Evolutionary conservation across 2,797 vertebrate species (phyloP).

Genomic region (Halcyon badia): DNA sequence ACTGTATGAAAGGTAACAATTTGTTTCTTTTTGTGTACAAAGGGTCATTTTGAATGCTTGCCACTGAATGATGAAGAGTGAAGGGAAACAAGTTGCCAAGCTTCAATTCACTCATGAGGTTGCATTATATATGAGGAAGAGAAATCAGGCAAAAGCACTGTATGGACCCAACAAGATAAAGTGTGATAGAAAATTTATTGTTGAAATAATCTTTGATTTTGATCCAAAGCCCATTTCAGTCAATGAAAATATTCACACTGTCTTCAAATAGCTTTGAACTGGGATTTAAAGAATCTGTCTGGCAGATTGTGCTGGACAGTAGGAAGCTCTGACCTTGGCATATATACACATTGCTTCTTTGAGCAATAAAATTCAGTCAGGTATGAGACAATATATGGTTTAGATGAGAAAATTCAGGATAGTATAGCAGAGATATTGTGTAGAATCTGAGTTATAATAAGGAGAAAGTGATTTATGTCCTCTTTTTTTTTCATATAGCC

Average conservation of each 20-base stretch:
- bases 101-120: not conserved
- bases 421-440: not conserved
- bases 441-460: not conserved
- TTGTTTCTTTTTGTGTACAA: not conserved
- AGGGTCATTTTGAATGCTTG: not conserved
- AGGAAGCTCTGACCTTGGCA: not conserved
- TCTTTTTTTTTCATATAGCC: not conserved
- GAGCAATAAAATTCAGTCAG: not conserved
- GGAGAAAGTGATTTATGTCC: not conserved
- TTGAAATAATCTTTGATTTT: slow-evolving; percentile 16
- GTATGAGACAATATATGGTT: not conserved
- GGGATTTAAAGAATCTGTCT: not conserved
- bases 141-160: not conserved
- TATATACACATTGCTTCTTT: not conserved
- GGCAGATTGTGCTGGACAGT: not conserved
- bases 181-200: not conserved
- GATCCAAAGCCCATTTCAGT: not conserved
- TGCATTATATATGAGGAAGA: not conserved
- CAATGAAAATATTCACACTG: slow-evolving; percentile 1
- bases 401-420: not conserved
- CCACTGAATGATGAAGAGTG: not conserved
- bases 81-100: not conserved
- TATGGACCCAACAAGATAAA: not conserved
- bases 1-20: not conserved
- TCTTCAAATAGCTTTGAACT: not conserved